Percentiles rank a stretch among this genome's conserved stretches.
These are phyloP conservation scores for Rhadinocentrus ornatus DNA, from an alignment of 2,797 vertebrate genomes.

Conservation along the genomic window DNA sequence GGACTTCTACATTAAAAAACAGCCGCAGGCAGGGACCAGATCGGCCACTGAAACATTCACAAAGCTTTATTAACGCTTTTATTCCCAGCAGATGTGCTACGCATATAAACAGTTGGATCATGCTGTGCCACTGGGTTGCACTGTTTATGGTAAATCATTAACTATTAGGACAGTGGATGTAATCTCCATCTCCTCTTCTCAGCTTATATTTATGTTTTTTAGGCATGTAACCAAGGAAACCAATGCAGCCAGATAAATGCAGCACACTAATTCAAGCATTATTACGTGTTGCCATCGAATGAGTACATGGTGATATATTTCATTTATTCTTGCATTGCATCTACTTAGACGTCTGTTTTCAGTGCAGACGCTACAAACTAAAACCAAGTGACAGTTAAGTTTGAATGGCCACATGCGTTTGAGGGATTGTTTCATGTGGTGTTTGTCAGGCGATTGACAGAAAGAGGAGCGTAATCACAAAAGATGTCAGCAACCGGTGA, in stretches of 20 bases:
- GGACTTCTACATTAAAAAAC: constrained; percentile 64
- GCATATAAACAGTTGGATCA: constrained; percentile 53
- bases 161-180: constrained; percentile 23
- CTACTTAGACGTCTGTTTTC: background rate
- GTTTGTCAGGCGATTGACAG: constrained; percentile 60
- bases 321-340: background rate
- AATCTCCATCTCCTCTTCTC: constrained; percentile 3
- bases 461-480: constrained; percentile 31
- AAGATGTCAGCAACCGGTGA: constrained; percentile 49
- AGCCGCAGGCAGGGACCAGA: constrained; percentile 66
- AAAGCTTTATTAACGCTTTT: constrained; percentile 68
- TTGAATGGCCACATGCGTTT: background rate
- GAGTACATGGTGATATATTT: background rate
- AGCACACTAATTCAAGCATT: background rate
- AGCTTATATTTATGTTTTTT: constrained; percentile 29
- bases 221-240: constrained; percentile 2
- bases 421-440: constrained; percentile 30
- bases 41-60: constrained; percentile 78
- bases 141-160: constrained; percentile 46
- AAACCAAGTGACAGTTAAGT: constrained; percentile 15
- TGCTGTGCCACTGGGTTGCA: constrained; percentile 31
- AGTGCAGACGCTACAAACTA: background rate
- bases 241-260: background rate
- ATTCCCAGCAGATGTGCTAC: constrained; percentile 65
- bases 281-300: background rate